Conservation (phyloP, 2,888 invertebrate genomes). For the Empis livida region DNA sequence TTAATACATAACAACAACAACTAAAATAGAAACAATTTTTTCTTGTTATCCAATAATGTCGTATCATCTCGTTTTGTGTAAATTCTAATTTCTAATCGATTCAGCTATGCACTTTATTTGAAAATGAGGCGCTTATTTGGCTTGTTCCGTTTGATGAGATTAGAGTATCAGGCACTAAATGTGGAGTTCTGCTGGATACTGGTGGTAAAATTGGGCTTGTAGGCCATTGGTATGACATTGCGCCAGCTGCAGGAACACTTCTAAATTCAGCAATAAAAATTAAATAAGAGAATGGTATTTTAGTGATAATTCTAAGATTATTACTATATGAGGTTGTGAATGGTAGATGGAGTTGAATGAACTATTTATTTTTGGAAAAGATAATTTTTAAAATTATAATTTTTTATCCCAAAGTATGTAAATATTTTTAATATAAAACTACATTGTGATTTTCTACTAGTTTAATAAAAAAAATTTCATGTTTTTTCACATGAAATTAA, state of each 20-base stretch:
- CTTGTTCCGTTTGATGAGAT: slow-evolving; percentile 27
- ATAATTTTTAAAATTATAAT: too few relatives aligned
- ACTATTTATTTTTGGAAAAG: too few relatives aligned
- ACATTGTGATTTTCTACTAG: too few relatives aligned
- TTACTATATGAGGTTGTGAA: too few relatives aligned
- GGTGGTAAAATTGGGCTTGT: slow-evolving; percentile 64
- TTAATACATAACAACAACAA: neutral
- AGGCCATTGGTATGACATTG: slow-evolving; percentile 65
- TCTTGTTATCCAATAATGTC: neutral
- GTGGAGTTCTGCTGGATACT: slow-evolving; percentile 53
- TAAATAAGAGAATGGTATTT: too few relatives aligned
- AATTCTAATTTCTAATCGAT: slow-evolving; percentile 13
- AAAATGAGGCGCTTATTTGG: slow-evolving; percentile 21
- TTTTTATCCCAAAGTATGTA: too few relatives aligned
- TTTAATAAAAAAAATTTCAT: too few relatives aligned
- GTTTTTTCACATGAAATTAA: too few relatives aligned
- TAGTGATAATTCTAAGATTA: too few relatives aligned
- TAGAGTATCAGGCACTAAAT: slow-evolving; percentile 57
- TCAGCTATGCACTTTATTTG: slow-evolving; percentile 37
- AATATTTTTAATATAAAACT: too few relatives aligned
- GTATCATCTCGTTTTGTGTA: neutral
- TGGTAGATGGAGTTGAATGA: too few relatives aligned
- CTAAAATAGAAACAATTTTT: neutral
- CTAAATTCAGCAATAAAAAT: slow-evolving; percentile 19
- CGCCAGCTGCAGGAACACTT: slow-evolving; percentile 41